Percentiles rank a stretch among this genome's conserved stretches.
These are phyloP conservation scores for Drepana arcuata DNA, from an alignment of 1,140 invertebrate genomes.

Conservation along the genomic window DNA sequence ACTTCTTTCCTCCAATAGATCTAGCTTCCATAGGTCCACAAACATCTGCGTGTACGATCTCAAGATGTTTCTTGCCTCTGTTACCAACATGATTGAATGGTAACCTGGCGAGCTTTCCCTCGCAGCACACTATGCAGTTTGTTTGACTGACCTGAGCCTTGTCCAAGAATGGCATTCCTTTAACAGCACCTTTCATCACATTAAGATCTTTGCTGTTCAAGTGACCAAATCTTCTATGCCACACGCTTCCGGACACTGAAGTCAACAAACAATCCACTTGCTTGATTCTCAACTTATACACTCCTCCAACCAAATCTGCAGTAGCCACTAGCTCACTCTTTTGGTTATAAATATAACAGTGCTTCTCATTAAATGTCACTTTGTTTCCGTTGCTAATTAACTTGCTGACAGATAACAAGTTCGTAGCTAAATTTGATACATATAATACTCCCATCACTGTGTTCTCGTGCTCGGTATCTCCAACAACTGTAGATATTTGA, in stretches of 20 bases:
- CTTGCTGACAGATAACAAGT: slow-evolving; percentile 11
- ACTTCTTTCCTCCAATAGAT: not conserved
- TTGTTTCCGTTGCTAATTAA: slow-evolving; percentile 13
- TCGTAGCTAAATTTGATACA: slow-evolving; percentile 9
- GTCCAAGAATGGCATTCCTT: slow-evolving; percentile 1
- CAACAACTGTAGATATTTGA: slow-evolving; percentile 3
- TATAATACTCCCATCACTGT: slow-evolving; percentile 8
- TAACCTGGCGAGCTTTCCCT: not conserved
- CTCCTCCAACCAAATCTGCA: slow-evolving; percentile 9
- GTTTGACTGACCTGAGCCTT: not conserved
- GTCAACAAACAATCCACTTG: slow-evolving; percentile 1
- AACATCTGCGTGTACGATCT: not conserved
- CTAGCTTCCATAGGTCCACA: not conserved
- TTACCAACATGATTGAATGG: not conserved
- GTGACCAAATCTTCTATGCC: slow-evolving; percentile 9
- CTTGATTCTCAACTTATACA: slow-evolving; percentile 10
- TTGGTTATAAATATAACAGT: slow-evolving; percentile 6
- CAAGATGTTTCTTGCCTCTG: not conserved
- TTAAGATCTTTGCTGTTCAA: slow-evolving; percentile 7
- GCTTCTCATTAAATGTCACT: slow-evolving; percentile 3
- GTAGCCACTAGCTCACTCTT: slow-evolving; percentile 3
- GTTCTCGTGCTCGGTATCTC: slow-evolving; percentile 1
- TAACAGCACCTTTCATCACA: slow-evolving; percentile 7
- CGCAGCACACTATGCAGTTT: not conserved
- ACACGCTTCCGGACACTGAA: slow-evolving; percentile 6